Percentiles rank a stretch among this genome's conserved stretches.
These are phyloP conservation scores for Allolobophora icterica DNA, from an alignment of 2,888 invertebrate genomes.

Conservation along the genomic window DNA sequence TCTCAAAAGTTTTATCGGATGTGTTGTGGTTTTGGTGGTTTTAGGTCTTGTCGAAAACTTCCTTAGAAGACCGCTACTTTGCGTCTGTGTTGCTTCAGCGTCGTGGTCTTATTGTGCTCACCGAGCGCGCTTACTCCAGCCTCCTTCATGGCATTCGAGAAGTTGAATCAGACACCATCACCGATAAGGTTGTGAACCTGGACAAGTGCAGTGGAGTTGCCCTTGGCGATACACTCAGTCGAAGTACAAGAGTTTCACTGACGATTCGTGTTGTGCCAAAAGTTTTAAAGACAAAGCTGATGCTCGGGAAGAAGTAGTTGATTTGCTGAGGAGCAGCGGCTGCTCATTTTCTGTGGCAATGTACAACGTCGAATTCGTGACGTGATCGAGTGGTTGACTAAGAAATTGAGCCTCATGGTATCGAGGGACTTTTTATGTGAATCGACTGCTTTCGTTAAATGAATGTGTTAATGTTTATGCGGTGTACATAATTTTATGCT, in stretches of 20 bases:
- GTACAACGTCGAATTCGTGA: neutral
- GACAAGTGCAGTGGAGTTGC: conserved; percentile 74
- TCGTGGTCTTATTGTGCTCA: conserved; percentile 84
- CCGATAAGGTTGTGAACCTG: conserved; percentile 67
- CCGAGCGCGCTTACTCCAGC: conserved; percentile 80
- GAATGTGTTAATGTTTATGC: neutral
- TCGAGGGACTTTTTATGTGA: neutral
- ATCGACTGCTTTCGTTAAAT: neutral
- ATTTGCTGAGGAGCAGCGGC: neutral
- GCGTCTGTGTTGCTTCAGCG: conserved; percentile 84
- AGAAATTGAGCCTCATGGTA: neutral
- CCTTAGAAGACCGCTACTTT: conserved; percentile 61
- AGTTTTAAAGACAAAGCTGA: conserved; percentile 58
- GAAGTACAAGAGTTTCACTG: conserved; percentile 81
- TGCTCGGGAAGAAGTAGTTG: conserved; percentile 52
- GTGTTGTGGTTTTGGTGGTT: neutral
- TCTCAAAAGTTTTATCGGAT: neutral
- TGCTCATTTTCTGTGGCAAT: neutral
- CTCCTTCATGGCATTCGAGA: conserved; percentile 88
- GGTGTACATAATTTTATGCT: neutral
- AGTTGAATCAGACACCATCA: conserved; percentile 71
- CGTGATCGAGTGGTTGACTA: neutral
- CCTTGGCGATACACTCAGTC: conserved; percentile 70
- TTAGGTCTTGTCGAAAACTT: conserved; percentile 29
- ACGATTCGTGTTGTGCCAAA: conserved; percentile 93